These are phyloP conservation scores for Blera fallax DNA, from an alignment of 2,888 invertebrate genomes.

Conservation along the genomic window DNA sequence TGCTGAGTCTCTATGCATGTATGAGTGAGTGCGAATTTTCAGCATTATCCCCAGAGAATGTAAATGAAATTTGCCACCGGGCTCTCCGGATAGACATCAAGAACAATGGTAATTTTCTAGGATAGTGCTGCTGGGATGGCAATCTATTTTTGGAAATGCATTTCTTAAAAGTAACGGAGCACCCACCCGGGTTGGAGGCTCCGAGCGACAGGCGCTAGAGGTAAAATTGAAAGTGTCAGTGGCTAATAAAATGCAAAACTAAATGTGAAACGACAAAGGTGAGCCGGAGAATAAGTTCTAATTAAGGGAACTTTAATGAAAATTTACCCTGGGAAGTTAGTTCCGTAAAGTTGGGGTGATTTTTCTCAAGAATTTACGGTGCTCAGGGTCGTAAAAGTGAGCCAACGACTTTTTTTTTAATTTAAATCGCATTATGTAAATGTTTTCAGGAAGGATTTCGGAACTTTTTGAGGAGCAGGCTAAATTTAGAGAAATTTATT, in stretches of 20 bases:
- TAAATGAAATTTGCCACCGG: conserved; percentile 57
- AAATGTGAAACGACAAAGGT: conserved; percentile 11
- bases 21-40: conserved; percentile 28
- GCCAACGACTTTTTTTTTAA: not conserved
- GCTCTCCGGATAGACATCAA: conserved; percentile 11
- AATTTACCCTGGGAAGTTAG: conserved; percentile 12
- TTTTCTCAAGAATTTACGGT: not conserved
- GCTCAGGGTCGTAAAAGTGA: not conserved
- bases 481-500: no score
- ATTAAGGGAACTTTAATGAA: conserved; percentile 47
- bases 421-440: no score
- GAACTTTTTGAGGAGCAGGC: no score
- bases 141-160: conserved; percentile 57
- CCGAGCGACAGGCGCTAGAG: not conserved
- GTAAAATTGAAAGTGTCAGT: conserved; percentile 28
- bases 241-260: conserved; percentile 41
- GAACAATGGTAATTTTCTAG: conserved; percentile 49
- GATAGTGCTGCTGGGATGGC: not conserved
- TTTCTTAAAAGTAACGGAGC: not conserved
- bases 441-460: no score
- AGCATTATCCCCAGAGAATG: conserved; percentile 50
- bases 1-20: not conserved
- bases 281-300: conserved; percentile 8
- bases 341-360: not conserved
- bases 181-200: not conserved